phyloP scores from a whole-genome alignment of 2,113 vertebrate genomes.

The Ophiodon elongatus region DNA sequence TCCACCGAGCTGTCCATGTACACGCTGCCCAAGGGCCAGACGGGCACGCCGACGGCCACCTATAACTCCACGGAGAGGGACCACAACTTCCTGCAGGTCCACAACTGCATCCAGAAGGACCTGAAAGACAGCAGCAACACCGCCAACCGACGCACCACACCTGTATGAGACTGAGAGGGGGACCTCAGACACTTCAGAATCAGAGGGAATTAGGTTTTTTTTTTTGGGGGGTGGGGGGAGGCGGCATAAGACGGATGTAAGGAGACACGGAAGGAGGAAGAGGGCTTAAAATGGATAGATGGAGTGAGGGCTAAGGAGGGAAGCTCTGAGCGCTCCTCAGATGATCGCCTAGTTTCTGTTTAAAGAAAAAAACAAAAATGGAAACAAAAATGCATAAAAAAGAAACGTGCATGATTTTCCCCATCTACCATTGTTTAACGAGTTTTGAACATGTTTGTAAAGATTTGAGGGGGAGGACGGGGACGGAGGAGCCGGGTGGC shows the following conservation, averaged over 20 bases:
- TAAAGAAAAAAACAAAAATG: slow-evolving; percentile 65
- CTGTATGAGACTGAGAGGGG: slow-evolving; percentile 86
- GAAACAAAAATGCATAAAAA: slow-evolving; percentile 71
- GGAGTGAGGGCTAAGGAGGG: slow-evolving; percentile 13
- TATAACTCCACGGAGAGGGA: slow-evolving; percentile 98
- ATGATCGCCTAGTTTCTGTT: slow-evolving; percentile 80
- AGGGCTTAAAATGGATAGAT: neutral
- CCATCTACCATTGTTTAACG: slow-evolving; percentile 95
- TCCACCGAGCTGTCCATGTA: slow-evolving; percentile 99
- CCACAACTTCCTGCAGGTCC: slow-evolving; percentile 98
- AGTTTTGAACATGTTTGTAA: slow-evolving; percentile 90
- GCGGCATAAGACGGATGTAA: slow-evolving; percentile 45
- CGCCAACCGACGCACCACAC: slow-evolving; percentile 98
- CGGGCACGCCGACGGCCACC: slow-evolving; percentile 94
- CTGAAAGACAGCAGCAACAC: slow-evolving; percentile 97
- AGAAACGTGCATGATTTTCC: slow-evolving; percentile 93
- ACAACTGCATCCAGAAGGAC: slow-evolving; percentile 99
- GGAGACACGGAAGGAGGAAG: slow-evolving; percentile 11
- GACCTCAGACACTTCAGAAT: slow-evolving; percentile 49
- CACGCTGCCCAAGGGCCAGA: slow-evolving; percentile 93
- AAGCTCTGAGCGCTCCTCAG: slow-evolving; percentile 58
- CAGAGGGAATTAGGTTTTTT: slow-evolving; percentile 32
- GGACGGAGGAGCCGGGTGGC: slow-evolving; percentile 45
- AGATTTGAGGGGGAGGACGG: slow-evolving; percentile 74
- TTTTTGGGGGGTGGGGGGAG: slow-evolving; percentile 12